Base-by-base conservation (phyloP, 2,113 vertebrate genomes). In the Cepphus grylle region DNA sequence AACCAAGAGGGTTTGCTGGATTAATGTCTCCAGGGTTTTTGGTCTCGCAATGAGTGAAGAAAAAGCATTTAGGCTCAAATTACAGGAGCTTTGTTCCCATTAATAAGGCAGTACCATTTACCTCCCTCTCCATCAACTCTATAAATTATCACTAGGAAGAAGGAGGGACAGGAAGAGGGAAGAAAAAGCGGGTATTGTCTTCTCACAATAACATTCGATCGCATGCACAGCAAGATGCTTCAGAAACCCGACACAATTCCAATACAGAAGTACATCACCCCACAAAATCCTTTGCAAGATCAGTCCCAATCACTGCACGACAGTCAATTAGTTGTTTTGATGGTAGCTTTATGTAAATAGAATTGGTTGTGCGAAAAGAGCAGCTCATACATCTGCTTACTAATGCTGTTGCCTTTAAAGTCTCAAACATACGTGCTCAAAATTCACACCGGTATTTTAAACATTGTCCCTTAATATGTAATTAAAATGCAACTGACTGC, bases 1-100 rank as follows among this genome's bases (percentile, higher is more conserved):
- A 86, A 53, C 22, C 53, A 62, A 26, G 17, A 26, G 25, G 2
- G 53, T 89, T 72, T 63, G 30, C 47, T 88, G 66, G 49, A 65
- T 36, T 5, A 59, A 23, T 4, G 20, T 66, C 82, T 90, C 67
- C 49, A 45, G 58, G 81, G 76, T 4, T 84, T 96, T 34, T 36
- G 65, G 92, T 88, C 92, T 94, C 10, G 1, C 23, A 40, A 34
- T 8, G 30, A 82, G 32, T 12, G 15, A 81, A 72, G 53, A 61
- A 74, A 94, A 88, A 83, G 16, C 72, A 59, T 67, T 92, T 52
- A 74, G 72, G 19, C 43, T 93, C 63, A 71, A 74, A 71, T 89
- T 94, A 81, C 55, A 63, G 40, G 10, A 84, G 27, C 20, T 6
- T 0, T 70, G 45, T 18, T 92, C 36, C 52, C 76, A 63, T 88